Conservation (phyloP, 2,888 invertebrate genomes). For the Melanargia galathea region DNA sequence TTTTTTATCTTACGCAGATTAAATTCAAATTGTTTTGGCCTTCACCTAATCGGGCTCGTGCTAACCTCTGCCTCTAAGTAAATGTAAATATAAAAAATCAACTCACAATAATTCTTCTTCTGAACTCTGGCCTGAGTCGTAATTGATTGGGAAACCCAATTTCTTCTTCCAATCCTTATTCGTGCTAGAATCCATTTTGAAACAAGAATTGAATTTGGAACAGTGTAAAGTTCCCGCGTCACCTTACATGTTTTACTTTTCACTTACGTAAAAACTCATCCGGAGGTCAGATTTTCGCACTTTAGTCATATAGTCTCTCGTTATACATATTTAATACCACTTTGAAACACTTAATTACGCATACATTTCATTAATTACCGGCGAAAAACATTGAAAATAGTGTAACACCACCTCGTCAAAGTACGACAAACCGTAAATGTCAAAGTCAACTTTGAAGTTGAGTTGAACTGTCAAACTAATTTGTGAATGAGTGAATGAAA, state of each 20-base stretch:
- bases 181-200: conserved; percentile 62
- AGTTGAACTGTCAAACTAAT: background rate
- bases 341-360: conserved; percentile 20
- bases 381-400: conserved; percentile 26
- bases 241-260: conserved; percentile 37
- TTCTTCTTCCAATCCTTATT: conserved; percentile 77
- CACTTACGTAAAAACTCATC: conserved; percentile 24
- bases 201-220: conserved; percentile 32
- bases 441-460: too few species aligned
- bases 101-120: conserved; percentile 78
- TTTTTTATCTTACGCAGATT: conserved; percentile 9
- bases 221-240: conserved; percentile 33
- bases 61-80: conserved; percentile 25
- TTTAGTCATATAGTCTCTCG: background rate
- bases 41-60: conserved; percentile 23
- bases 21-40: conserved; percentile 28
- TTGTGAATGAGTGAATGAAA: background rate
- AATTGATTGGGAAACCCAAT: conserved; percentile 77
- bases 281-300: conserved; percentile 5
- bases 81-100: conserved; percentile 26
- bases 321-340: conserved; percentile 11
- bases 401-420: conserved; percentile 34
- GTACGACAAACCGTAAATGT: conserved; percentile 27
- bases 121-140: conserved; percentile 72
- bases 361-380: conserved; percentile 35